These are phyloP conservation scores for Drosophila gaucha DNA, from an alignment of 2,888 invertebrate species.

Conservation along the genomic window DNA sequence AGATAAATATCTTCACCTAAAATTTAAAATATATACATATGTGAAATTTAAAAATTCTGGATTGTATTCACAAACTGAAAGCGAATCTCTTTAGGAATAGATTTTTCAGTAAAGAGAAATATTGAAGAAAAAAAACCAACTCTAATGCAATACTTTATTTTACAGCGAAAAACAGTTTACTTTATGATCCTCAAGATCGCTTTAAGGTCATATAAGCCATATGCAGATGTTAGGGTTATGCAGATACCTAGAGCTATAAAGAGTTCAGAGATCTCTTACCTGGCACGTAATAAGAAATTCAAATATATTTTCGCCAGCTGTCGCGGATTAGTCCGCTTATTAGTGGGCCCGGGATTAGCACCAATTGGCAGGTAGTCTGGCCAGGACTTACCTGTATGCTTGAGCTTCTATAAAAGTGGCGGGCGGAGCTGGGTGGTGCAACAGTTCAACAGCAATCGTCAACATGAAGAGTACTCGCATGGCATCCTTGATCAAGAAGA, in stretches of 20 bases:
- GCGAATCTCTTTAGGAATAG: too few species aligned
- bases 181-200: not conserved
- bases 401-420: constrained; percentile 42
- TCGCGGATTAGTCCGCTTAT: constrained; percentile 32
- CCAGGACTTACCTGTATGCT: not conserved
- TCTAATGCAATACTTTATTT: too few species aligned
- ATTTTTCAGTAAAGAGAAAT: not conserved
- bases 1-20: too few species aligned
- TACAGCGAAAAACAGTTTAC: too few species aligned
- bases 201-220: not conserved
- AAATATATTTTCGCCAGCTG: constrained; percentile 34
- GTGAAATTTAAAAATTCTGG: too few species aligned
- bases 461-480: constrained; percentile 56
- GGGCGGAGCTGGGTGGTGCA: constrained; percentile 2
- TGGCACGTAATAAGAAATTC: constrained; percentile 18
- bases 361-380: constrained; percentile 56
- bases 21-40: too few species aligned
- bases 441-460: constrained; percentile 36
- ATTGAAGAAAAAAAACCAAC: too few species aligned
- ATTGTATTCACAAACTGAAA: too few species aligned
- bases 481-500: not conserved
- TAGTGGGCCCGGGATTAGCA: constrained; percentile 15
- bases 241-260: too few species aligned
- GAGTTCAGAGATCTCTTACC: constrained; percentile 9
- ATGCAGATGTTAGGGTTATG: not conserved